phyloP scores from a whole-genome alignment of 1,140 invertebrate genomes.

The Atta cephalotes region DNA sequence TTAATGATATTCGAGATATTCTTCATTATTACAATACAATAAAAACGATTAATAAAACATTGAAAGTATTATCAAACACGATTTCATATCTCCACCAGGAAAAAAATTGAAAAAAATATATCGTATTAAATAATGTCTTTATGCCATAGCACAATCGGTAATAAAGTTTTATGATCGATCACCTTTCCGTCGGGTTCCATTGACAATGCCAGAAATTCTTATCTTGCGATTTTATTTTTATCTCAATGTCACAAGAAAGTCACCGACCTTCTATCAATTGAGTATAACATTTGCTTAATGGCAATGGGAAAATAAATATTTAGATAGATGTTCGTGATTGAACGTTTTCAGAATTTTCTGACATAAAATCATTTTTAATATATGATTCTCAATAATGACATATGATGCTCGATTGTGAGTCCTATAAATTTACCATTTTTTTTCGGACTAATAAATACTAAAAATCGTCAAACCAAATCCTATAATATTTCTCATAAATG shows the following conservation, averaged over 20 bases:
- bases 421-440: not conserved
- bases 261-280: constrained; percentile 23
- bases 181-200: not conserved
- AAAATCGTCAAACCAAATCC: not conserved
- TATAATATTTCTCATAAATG: not conserved
- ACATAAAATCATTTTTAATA: not conserved
- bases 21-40: not conserved
- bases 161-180: constrained; percentile 26
- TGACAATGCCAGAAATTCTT: constrained; percentile 11
- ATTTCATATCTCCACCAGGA: not conserved
- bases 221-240: constrained; percentile 26
- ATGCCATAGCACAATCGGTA: constrained; percentile 3
- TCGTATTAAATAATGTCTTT: not conserved
- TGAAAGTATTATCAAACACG: not conserved
- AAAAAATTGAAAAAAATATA: constrained; percentile 8
- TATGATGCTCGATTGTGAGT: not conserved
- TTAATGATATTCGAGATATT: not conserved
- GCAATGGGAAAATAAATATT: constrained; percentile 18
- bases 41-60: constrained; percentile 6
- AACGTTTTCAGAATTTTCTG: not conserved
- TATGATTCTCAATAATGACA: not conserved
- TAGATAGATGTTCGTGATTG: not conserved
- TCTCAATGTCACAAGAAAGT: constrained; percentile 11
- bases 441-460: not conserved
- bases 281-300: constrained; percentile 17